Percentiles rank a stretch among this genome's conserved stretches.
Conservation (phyloP, 1,140 invertebrate genomes). For the Rhynchophorus ferrugineus region DNA sequence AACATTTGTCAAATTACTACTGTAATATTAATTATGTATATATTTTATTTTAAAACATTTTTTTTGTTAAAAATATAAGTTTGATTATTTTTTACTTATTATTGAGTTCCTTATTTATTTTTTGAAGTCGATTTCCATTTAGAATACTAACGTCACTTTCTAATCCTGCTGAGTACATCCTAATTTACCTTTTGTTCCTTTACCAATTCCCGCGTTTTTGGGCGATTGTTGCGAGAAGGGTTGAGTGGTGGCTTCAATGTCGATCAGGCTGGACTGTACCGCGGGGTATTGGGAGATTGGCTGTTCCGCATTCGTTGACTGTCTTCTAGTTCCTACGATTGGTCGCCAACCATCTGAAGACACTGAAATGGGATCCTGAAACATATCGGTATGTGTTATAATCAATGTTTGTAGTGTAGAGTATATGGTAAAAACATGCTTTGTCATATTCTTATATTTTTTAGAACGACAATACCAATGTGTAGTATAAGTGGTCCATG, state of each 20-base stretch:
- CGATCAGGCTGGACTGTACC: conserved; percentile 10
- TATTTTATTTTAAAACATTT: no score
- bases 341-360: conserved; percentile 35
- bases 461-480: no score
- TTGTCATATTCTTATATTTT: neutral
- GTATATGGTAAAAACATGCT: neutral
- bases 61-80: no score
- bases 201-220: neutral
- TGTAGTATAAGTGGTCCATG: no score
- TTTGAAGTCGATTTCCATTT: no score
- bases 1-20: no score
- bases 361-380: conserved; percentile 29
- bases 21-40: no score
- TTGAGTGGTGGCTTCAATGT: conserved; percentile 16
- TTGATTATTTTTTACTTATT: no score
- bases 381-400: neutral
- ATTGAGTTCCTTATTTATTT: no score
- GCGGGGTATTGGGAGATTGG: conserved; percentile 11
- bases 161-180: no score
- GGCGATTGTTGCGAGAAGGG: conserved; percentile 2
- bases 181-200: neutral
- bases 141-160: no score
- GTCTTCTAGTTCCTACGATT: conserved; percentile 30
- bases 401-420: neutral
- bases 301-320: conserved; percentile 6